A percentile compares a stretch with the other conserved stretches of the same genome.
Conservation (phyloP, 2,888 invertebrate genomes). For the Lysandra coridon region DNA sequence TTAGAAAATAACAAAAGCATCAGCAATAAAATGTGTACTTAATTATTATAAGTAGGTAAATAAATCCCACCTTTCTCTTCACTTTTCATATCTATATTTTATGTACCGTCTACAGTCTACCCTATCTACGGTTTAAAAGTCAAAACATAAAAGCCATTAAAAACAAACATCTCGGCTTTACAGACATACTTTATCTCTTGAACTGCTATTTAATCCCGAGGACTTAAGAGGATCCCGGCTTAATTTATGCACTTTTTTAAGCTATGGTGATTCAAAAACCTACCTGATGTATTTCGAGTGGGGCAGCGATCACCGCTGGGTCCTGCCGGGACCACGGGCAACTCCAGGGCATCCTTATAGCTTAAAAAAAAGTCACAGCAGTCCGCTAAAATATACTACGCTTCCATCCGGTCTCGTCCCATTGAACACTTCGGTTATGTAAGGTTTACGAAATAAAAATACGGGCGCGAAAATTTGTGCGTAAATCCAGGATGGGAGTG, state of each 20-base stretch:
- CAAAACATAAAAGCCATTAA: constrained; percentile 1
- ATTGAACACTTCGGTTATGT: constrained; percentile 28
- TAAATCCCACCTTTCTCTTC: neutral
- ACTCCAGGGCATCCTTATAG: constrained; percentile 64
- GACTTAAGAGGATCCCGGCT: constrained; percentile 2
- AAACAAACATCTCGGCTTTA: neutral
- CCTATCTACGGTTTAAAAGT: neutral
- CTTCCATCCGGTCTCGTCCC: constrained; percentile 26
- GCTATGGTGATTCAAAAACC: constrained; percentile 42
- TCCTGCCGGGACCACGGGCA: constrained; percentile 73
- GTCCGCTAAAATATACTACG: neutral
- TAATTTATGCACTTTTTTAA: constrained; percentile 18
- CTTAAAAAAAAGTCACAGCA: constrained; percentile 39
- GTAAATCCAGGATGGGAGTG: constrained; percentile 58
- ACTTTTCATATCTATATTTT: constrained; percentile 5
- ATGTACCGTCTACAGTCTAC: neutral
- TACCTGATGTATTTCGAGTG: constrained; percentile 65
- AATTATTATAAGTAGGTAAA: neutral
- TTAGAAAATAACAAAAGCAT: neutral
- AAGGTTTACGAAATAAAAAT: constrained; percentile 26
- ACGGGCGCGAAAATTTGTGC: constrained; percentile 40
- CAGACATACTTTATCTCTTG: neutral
- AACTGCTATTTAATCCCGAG: constrained; percentile 5
- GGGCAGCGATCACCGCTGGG: constrained; percentile 59
- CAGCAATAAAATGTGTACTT: neutral